These are phyloP conservation scores for Luscinia luscinia DNA, from an alignment of 2,797 vertebrate genomes.

Conservation along the genomic window DNA sequence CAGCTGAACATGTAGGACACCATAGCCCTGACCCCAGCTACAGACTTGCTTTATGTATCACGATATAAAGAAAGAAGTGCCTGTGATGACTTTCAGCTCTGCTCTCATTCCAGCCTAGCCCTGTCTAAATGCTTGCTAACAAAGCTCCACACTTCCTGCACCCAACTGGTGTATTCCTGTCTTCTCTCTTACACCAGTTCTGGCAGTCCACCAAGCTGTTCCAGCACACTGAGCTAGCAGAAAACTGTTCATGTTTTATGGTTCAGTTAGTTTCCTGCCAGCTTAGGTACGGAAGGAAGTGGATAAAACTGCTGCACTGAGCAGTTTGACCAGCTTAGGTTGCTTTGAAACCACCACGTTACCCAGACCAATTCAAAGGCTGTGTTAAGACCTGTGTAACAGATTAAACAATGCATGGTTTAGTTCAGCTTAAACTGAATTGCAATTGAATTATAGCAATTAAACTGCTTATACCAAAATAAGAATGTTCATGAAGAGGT, in stretches of 20 bases:
- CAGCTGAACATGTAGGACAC: neutral
- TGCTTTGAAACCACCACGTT: constrained; percentile 28
- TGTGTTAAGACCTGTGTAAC: neutral
- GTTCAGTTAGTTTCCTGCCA: constrained; percentile 37
- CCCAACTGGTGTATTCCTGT: neutral
- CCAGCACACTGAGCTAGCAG: constrained; percentile 8
- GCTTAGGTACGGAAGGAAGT: constrained; percentile 21
- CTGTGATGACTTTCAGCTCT: neutral
- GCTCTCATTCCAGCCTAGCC: neutral
- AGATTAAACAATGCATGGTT: constrained; percentile 1
- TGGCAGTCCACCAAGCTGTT: constrained; percentile 25
- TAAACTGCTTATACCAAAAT: constrained; percentile 8
- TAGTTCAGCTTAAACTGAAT: neutral
- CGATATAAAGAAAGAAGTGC: neutral
- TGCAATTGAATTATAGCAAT: neutral
- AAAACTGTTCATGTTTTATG: constrained; percentile 6
- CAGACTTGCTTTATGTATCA: neutral
- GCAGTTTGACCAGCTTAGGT: constrained; percentile 19
- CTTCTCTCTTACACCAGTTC: neutral
- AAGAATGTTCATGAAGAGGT: neutral
- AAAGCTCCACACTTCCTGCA: neutral
- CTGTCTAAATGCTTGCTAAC: neutral
- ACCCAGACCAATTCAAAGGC: neutral
- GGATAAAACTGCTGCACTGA: constrained; percentile 10
- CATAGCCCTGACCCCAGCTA: neutral